Evolutionary conservation across 2,797 vertebrate species (phyloP).

Genomic region (Hydrocynus forskahlii): DNA sequence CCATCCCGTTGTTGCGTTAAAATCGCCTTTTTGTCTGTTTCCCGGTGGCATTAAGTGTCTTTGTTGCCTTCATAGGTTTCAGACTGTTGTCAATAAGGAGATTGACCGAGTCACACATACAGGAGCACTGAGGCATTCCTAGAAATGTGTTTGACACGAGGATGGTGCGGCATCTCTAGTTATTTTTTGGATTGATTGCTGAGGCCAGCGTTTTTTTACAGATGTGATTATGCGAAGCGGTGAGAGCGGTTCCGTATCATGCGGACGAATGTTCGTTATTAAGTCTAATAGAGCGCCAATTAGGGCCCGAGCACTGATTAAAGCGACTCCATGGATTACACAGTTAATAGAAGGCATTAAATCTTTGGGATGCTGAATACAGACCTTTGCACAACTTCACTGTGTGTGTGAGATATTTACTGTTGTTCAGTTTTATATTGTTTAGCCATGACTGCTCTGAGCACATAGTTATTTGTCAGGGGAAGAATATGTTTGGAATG

Average conservation of each 20-base stretch:
- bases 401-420: no score
- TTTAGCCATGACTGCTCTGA: no score
- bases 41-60: background rate
- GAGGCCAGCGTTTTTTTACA: conserved; percentile 10
- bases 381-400: background rate
- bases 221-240: background rate
- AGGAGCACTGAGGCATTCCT: background rate
- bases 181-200: background rate
- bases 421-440: no score
- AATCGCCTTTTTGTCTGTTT: background rate
- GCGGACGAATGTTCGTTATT: conserved; percentile 25
- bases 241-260: background rate
- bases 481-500: conserved; percentile 2
- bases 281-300: conserved; percentile 15
- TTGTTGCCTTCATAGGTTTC: background rate
- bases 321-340: background rate
- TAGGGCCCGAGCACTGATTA: conserved; percentile 4
- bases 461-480: background rate
- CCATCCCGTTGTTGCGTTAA: background rate
- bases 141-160: background rate
- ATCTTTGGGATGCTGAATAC: conserved; percentile 7
- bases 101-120: background rate
- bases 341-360: conserved; percentile 19
- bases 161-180: background rate
- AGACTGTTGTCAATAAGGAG: background rate